Evolutionary conservation across 2,113 vertebrate species (phyloP), one percentile per base, ranked within the genome.

Genomic region (Thalassarche chlororhynchos): DNA sequence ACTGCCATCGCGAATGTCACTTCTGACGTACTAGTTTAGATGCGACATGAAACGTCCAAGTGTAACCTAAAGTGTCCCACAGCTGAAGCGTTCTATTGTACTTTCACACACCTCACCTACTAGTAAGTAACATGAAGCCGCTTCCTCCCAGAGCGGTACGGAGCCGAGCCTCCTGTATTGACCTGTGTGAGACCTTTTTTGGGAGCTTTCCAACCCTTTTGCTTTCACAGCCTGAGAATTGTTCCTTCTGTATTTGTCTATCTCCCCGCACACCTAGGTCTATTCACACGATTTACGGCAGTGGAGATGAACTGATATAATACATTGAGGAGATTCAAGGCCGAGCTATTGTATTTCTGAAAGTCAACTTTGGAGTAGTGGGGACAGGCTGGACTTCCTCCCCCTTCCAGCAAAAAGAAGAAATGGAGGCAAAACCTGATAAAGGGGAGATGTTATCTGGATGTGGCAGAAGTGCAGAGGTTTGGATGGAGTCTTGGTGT

Each of bases 151-250:
- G 40, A 60, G 6, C 3, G 7, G 16, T 31, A 38, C 0, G 3
- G 66, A 89, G 93, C 85, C 3, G 26, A 93, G 75, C 75, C 82
- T 94, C 77, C 77, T 58, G 40, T 38, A 12, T 23, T 90, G 86
- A 92, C 93, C 84, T 77, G 44, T 21, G 38, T 2, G 26, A 89
- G 71, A 81, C 79, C 84, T 87, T 85, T 93, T 80, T 44, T 85
- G 91, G 95, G 70, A 87, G 66, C 77, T 83, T 97, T 95, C 93
- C 94, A 97, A 87, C 77, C 62, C 77, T 95, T 95, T 80, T 81
- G 32, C 88, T 93, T 96, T 94, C 90, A 88, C 38, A 90, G 69
- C 54, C 65, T 89, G 84, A 83, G 90, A 96, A 97, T 71, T 77
- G 60, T 86, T 94, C 64, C 92, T 92, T 95, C 82, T 94, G 66